Base-by-base conservation (phyloP, 2,113 vertebrate species). In the Bubo blakistoni region DNA sequence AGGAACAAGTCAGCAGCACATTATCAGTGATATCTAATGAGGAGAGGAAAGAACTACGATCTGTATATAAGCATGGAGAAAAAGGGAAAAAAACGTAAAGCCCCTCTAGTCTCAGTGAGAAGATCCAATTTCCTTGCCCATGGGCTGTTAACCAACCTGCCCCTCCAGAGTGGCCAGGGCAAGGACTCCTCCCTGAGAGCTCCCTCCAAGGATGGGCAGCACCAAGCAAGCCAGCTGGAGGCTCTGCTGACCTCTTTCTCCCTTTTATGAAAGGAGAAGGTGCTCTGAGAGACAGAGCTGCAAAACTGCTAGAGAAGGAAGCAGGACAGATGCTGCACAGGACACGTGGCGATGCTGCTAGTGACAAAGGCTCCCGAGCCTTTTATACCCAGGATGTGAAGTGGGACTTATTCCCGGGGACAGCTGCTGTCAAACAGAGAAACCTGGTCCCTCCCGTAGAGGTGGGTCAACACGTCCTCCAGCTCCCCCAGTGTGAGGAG, bases 391-490 rank as follows among this genome's bases (percentile, higher is more conserved):
- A 4, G 34, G 25, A 46, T 34, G 17, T 32, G 36, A 71, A 40
- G 10, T 10, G 22, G 10, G 25, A 16, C 40, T 94, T 85, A 97
- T 19, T 91, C 6, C 18, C 97, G 82, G 20, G 97, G 97, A 85
- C 97, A 97, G 19, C 20, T n/a, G 0, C 47, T 66, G 44, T 96
- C 32, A 89, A 97, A 97, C 10, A 97, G 80, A 29, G n/a, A 93
- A 79, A 97, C 80, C 27, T 19, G 11, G 10, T 29, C 46, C 22
- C 29, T 52, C 5, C 92, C 8, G 1, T 97, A 97, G 10, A 96
- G 82, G 6, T 72, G 6, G 1, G 80, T 87, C 55, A 97, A 47
- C 0, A 0, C 2, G 2, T 88, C 67, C 73, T 97, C 96, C 89
- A 97, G 55, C 20, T 96, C 32, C 16, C 94, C 93, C 62, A 97